Evolutionary conservation across 2,888 invertebrate species (phyloP).

Genomic region (Drosophila ochracea): DNA sequence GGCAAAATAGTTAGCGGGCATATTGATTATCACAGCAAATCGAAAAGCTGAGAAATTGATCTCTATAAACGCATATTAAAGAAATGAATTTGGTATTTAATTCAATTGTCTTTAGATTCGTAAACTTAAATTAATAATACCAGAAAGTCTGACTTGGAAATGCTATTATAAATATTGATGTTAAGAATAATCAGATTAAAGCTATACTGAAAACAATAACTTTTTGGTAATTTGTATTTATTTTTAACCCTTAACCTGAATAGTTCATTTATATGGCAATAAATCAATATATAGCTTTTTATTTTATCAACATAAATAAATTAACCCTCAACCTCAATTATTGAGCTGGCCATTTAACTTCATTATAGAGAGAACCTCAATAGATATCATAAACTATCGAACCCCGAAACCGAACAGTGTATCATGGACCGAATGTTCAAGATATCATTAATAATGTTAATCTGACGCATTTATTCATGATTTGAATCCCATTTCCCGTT

Average conservation of each 20-base stretch:
- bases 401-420: not conserved
- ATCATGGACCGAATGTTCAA: conserved; percentile 39
- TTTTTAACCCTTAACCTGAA: not conserved
- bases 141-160: not conserved
- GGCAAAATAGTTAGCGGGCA: conserved; percentile 2
- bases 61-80: not conserved
- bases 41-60: not conserved
- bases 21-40: conserved; percentile 14
- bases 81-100: not conserved
- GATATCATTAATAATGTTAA: conserved; percentile 56
- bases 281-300: not conserved
- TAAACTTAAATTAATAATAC: not conserved
- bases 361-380: conserved; percentile 30
- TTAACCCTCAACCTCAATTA: conserved; percentile 6
- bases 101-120: not conserved
- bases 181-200: not conserved
- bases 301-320: conserved; percentile 5
- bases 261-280: not conserved
- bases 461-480: conserved; percentile 53
- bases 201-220: not conserved
- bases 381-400: conserved; percentile 21
- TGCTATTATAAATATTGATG: not conserved
- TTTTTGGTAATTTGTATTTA: not conserved
- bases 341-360: conserved; percentile 13
- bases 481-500: conserved; percentile 58